These are phyloP conservation scores for Drosophila meridiana DNA, from an alignment of 2,888 invertebrate genomes.

Conservation along the genomic window DNA sequence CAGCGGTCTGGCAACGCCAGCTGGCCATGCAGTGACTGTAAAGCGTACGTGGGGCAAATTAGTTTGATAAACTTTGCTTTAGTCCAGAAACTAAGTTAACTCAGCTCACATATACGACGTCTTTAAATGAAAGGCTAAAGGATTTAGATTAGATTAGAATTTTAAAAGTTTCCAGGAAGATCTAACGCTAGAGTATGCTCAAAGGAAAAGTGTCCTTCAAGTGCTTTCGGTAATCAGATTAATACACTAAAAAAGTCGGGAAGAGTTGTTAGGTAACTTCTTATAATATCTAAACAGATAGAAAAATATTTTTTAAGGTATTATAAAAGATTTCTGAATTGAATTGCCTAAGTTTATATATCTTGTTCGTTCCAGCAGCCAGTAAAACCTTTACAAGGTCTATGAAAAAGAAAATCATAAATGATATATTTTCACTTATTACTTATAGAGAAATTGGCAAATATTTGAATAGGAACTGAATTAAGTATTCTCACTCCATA, in stretches of 20 bases:
- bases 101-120: background rate
- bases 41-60: background rate
- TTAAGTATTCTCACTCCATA: background rate
- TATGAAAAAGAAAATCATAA: no score
- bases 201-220: background rate
- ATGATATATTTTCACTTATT: background rate
- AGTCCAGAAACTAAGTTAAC: background rate
- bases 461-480: background rate
- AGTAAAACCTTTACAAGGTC: no score
- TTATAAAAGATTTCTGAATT: no score
- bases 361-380: no score
- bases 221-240: background rate
- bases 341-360: no score
- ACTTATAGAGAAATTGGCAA: background rate
- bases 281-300: no score
- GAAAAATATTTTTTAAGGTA: no score
- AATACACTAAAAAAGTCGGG: background rate
- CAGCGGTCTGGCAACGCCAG: slow-evolving; percentile 26
- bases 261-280: background rate
- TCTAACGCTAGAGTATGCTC: background rate
- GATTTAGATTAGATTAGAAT: background rate
- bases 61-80: background rate
- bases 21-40: background rate
- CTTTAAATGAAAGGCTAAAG: background rate
- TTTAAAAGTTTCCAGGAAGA: background rate